phyloP scores from a whole-genome alignment of 2,113 vertebrate genomes.

The Caranx melampygus region DNA sequence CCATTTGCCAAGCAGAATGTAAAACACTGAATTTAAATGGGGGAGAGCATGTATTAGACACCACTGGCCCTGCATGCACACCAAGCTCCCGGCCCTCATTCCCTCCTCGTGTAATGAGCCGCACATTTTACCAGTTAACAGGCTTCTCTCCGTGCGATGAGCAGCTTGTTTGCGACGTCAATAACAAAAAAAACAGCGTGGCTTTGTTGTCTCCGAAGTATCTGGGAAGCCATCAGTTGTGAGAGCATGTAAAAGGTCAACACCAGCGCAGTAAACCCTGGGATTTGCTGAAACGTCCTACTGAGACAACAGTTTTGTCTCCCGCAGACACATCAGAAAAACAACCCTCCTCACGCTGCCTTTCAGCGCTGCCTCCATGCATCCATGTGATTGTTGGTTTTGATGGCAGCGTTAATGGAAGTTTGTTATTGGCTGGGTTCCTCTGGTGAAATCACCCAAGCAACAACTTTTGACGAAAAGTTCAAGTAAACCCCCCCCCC shows the following conservation, averaged over 20 bases:
- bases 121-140: constrained; percentile 56
- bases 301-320: not conserved
- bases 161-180: constrained; percentile 32
- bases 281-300: constrained; percentile 2
- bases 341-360: not conserved
- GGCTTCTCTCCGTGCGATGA: constrained; percentile 40
- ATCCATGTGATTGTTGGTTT: no score
- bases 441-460: no score
- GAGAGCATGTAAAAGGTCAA: constrained; percentile 47
- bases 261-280: not conserved
- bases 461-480: not conserved
- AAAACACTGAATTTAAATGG: constrained; percentile 61
- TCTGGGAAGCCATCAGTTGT: constrained; percentile 7
- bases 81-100: not conserved
- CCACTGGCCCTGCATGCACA: constrained; percentile 23
- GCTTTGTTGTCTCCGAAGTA: not conserved
- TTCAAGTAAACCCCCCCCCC: not conserved
- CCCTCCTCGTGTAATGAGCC: not conserved
- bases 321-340: not conserved
- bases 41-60: constrained; percentile 24
- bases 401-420: not conserved
- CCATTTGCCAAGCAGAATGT: constrained; percentile 38
- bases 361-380: no score
- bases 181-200: not conserved
- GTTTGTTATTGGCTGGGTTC: not conserved